These are phyloP conservation scores for Eurois occulta DNA, from an alignment of 2,888 invertebrate genomes.

Conservation along the genomic window DNA sequence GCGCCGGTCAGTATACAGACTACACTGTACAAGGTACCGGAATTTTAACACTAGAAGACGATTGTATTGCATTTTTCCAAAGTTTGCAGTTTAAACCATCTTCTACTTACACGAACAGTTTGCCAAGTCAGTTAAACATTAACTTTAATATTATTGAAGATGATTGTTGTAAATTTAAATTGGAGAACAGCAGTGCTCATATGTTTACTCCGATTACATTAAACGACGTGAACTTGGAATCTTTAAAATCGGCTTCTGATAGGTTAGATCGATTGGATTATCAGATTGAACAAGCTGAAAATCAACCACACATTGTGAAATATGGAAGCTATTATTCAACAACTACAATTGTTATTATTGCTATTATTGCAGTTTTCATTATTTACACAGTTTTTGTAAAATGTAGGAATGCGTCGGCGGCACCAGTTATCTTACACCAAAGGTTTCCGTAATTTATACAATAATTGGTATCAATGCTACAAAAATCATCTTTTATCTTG, in stretches of 20 bases:
- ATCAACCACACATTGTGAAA: slow-evolving; percentile 26
- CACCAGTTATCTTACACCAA: slow-evolving; percentile 38
- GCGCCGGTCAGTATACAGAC: slow-evolving; percentile 10
- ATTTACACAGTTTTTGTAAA: slow-evolving; percentile 22
- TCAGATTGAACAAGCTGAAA: neutral
- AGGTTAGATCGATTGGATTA: slow-evolving; percentile 39
- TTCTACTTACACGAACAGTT: slow-evolving; percentile 12
- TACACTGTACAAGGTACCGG: slow-evolving; percentile 33
- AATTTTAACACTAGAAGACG: slow-evolving; percentile 21
- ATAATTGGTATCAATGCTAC: neutral
- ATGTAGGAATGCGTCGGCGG: neutral
- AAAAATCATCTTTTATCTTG: neutral
- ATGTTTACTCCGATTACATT: slow-evolving; percentile 32
- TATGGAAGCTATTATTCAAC: slow-evolving; percentile 41
- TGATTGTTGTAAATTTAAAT: slow-evolving; percentile 37
- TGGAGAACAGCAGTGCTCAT: slow-evolving; percentile 28
- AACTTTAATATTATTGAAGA: slow-evolving; percentile 46
- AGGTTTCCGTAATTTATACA: slow-evolving; percentile 33
- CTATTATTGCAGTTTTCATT: slow-evolving; percentile 22
- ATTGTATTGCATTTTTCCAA: slow-evolving; percentile 44
- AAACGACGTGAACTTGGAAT: slow-evolving; percentile 33
- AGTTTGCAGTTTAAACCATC: slow-evolving; percentile 42
- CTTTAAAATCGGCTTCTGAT: slow-evolving; percentile 19
- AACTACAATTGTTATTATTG: slow-evolving; percentile 15
- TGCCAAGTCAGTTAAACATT: slow-evolving; percentile 21